These are phyloP conservation scores for Coleophora deauratella DNA, from an alignment of 2,888 invertebrate genomes.

Conservation along the genomic window DNA sequence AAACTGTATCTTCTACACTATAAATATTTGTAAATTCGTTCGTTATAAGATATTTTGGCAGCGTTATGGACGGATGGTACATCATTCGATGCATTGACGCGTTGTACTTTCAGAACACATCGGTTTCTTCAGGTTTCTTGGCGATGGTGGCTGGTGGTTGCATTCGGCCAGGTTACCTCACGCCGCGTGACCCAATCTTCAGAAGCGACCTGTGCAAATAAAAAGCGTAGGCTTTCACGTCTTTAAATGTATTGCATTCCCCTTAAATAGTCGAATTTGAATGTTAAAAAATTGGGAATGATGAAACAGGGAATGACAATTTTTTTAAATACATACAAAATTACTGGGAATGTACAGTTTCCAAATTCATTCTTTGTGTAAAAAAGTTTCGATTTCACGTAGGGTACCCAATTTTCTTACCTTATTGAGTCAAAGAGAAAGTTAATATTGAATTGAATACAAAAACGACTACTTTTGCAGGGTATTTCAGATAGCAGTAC, in stretches of 20 bases:
- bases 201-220: constrained; percentile 62
- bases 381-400: too few relatives aligned
- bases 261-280: background rate
- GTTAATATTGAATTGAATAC: too few relatives aligned
- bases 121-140: constrained; percentile 19
- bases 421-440: too few relatives aligned
- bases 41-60: constrained; percentile 59
- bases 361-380: too few relatives aligned
- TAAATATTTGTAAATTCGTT: constrained; percentile 55
- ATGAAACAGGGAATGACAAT: too few relatives aligned
- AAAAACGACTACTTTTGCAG: too few relatives aligned
- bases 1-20: constrained; percentile 40
- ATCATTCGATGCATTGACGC: constrained; percentile 60
- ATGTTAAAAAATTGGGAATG: too few relatives aligned
- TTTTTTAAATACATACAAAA: too few relatives aligned
- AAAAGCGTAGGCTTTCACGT: constrained; percentile 66
- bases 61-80: constrained; percentile 66
- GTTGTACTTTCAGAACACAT: constrained; percentile 65
- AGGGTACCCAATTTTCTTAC: too few relatives aligned
- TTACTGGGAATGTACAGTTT: too few relatives aligned
- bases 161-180: constrained; percentile 63
- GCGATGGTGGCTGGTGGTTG: constrained; percentile 15
- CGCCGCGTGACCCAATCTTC: constrained; percentile 59
- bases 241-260: constrained; percentile 28
- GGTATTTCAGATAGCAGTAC: too few relatives aligned